These are phyloP conservation scores for Microctonus hyperodae DNA, from an alignment of 2,888 invertebrate genomes.

Conservation along the genomic window DNA sequence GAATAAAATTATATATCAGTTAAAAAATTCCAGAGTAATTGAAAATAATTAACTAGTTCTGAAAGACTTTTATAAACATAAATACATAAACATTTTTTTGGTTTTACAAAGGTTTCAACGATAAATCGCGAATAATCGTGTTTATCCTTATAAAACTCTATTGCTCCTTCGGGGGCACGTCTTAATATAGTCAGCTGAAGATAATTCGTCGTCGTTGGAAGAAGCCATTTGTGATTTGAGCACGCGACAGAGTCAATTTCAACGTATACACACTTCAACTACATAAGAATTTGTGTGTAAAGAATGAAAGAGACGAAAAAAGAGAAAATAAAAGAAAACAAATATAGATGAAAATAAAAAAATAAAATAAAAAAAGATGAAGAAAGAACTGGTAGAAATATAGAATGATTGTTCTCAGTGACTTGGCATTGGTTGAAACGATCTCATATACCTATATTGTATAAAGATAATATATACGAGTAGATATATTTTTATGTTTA, in stretches of 20 bases:
- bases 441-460: neutral
- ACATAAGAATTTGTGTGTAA: slow-evolving; percentile 13
- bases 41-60: no score
- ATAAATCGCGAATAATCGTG: slow-evolving; percentile 17
- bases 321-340: neutral
- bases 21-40: no score
- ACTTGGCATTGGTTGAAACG: slow-evolving; percentile 10
- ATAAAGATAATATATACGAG: no score
- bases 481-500: neutral
- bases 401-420: slow-evolving; percentile 17
- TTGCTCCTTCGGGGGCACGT: slow-evolving; percentile 14
- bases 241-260: slow-evolving; percentile 31
- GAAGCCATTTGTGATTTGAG: slow-evolving; percentile 24
- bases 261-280: slow-evolving; percentile 16
- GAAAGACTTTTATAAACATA: no score
- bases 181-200: slow-evolving; percentile 29
- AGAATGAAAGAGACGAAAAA: neutral
- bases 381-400: neutral
- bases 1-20: neutral
- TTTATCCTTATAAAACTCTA: slow-evolving; percentile 22
- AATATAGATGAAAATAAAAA: slow-evolving; percentile 6
- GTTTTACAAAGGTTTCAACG: slow-evolving; percentile 6
- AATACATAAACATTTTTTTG: no score
- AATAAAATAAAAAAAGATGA: neutral
- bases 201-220: slow-evolving; percentile 27